These are phyloP conservation scores for Eulemur macaco DNA, from an alignment of 2,113 vertebrate species.

Conservation along the genomic window DNA sequence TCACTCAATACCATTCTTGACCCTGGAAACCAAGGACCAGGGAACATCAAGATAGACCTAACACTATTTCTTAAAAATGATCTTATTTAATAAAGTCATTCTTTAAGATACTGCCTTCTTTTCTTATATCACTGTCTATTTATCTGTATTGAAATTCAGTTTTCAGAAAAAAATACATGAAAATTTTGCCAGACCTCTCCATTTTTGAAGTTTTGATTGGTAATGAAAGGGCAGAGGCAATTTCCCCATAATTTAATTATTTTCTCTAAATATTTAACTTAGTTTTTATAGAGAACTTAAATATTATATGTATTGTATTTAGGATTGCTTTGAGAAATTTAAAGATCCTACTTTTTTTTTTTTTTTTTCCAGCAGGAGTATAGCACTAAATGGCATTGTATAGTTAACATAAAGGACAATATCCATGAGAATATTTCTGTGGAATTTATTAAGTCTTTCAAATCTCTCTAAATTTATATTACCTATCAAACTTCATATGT, in stretches of 20 bases:
- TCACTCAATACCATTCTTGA: too few species aligned
- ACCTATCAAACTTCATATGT: background rate
- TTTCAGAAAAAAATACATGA: background rate
- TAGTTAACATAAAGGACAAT: background rate
- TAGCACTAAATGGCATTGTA: background rate
- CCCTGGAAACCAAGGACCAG: too few species aligned
- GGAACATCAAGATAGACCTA: too few species aligned
- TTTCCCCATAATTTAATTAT: background rate
- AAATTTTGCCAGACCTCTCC: background rate
- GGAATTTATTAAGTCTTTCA: background rate
- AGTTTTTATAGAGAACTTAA: background rate
- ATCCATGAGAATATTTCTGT: constrained; percentile 7
- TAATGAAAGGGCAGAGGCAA: background rate
- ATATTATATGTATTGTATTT: background rate
- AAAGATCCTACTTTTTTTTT: background rate
- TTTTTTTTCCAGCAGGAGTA: background rate
- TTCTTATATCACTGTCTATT: background rate
- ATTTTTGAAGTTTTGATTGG: background rate
- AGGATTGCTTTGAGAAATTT: background rate
- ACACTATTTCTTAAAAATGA: background rate
- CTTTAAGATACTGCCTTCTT: background rate
- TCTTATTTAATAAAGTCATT: background rate
- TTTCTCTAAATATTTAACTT: background rate
- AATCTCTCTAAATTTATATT: constrained; percentile 42
- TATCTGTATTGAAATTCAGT: background rate